phyloP scores from a whole-genome alignment of 2,797 vertebrate species.

The Chromis chromis region DNA sequence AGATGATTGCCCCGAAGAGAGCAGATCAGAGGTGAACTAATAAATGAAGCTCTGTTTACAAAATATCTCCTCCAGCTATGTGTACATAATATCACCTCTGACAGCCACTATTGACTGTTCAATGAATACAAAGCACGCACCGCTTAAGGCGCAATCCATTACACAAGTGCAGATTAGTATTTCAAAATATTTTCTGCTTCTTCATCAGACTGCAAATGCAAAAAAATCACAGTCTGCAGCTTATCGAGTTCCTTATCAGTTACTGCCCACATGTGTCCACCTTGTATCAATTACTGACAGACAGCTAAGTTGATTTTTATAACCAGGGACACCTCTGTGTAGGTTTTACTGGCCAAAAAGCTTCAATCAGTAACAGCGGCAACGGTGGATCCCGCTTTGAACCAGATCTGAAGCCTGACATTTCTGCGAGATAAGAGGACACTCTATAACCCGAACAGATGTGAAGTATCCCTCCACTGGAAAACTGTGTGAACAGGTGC shows the following conservation, averaged over 20 bases:
- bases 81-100: conserved; percentile 50
- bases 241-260: conserved; percentile 3
- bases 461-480: background rate
- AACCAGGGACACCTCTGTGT: conserved; percentile 22
- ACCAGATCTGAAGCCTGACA: conserved; percentile 37
- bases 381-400: conserved; percentile 29
- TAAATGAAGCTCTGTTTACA: conserved; percentile 48
- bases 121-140: conserved; percentile 25
- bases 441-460: conserved; percentile 40
- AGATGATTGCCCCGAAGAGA: background rate
- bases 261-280: background rate
- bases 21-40: conserved; percentile 20
- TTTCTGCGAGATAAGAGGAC: conserved; percentile 33
- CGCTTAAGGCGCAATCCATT: conserved; percentile 1
- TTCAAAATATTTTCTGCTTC: conserved; percentile 27
- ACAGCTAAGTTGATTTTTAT: conserved; percentile 26
- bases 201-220: background rate
- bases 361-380: conserved; percentile 35
- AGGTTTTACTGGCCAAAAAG: conserved; percentile 14
- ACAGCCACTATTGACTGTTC: conserved; percentile 51
- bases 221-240: background rate
- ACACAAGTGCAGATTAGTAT: conserved; percentile 8
- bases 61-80: conserved; percentile 50
- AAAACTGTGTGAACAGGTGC: conserved; percentile 67
- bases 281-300: conserved; percentile 24